phyloP scores from a whole-genome alignment of 2,888 invertebrate genomes.

The Busseola fusca region DNA sequence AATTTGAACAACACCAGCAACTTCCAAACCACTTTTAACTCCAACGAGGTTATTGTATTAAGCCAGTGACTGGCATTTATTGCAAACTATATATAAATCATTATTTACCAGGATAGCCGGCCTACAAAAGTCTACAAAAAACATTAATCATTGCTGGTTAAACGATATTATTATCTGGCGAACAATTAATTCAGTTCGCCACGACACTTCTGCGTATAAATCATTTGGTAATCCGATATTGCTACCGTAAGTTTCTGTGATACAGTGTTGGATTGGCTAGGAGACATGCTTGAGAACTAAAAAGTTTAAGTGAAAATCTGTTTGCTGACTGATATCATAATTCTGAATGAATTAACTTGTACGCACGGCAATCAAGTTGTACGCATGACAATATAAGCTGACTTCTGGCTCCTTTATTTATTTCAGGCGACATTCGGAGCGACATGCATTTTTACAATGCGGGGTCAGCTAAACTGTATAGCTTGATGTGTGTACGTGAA shows the following conservation, averaged over 20 bases:
- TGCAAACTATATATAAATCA: conserved; percentile 48
- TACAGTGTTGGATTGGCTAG: conserved; percentile 48
- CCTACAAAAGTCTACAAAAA: conserved; percentile 64
- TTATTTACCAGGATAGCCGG: conserved; percentile 38
- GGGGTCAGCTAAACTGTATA: no score
- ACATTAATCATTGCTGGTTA: conserved; percentile 69
- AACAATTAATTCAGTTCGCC: conserved; percentile 76
- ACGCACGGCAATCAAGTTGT: no score
- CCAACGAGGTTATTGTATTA: conserved; percentile 23
- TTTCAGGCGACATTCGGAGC: no score
- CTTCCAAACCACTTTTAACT: background rate
- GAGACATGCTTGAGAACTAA: conserved; percentile 17
- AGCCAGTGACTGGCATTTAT: conserved; percentile 24
- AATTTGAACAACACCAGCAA: background rate
- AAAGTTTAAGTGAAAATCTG: background rate
- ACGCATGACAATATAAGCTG: no score
- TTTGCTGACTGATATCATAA: conserved; percentile 2
- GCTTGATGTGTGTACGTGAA: background rate
- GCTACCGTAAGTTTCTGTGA: conserved; percentile 67
- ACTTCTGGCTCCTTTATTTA: no score
- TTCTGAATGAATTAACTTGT: background rate
- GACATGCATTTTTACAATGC: no score
- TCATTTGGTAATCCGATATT: conserved; percentile 75
- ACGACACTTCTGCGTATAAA: conserved; percentile 77
- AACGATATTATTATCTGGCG: conserved; percentile 72